These are phyloP conservation scores for Athene noctua DNA, from an alignment of 2,113 vertebrate species.

Conservation along the genomic window DNA sequence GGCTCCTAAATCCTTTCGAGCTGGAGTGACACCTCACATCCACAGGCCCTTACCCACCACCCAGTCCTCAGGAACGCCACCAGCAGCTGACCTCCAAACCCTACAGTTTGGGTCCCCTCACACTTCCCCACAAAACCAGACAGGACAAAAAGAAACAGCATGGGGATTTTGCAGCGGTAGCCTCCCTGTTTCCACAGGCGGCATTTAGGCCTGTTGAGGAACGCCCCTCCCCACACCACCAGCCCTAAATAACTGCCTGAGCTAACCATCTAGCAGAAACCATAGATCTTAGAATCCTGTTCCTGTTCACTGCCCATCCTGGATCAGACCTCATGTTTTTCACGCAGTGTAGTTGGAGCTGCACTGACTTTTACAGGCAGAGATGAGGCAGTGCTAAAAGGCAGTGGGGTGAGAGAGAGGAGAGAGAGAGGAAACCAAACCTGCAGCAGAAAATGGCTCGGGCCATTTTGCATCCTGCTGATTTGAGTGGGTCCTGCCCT, in stretches of 20 bases:
- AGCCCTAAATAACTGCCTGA: not conserved
- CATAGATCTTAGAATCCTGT: not conserved
- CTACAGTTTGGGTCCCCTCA: not conserved
- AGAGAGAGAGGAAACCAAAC: not conserved
- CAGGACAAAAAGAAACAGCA: not conserved
- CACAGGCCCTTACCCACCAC: rapidly evolving
- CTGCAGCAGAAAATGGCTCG: not conserved
- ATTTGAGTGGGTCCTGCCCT: not conserved
- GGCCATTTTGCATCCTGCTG: not conserved
- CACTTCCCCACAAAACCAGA: not conserved
- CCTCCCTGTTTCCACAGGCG: not conserved
- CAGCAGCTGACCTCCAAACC: not conserved
- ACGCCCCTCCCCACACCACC: not conserved
- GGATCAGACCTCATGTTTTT: not conserved
- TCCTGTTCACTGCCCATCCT: not conserved
- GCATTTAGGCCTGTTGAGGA: not conserved
- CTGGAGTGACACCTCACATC: not conserved
- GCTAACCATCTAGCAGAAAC: not conserved
- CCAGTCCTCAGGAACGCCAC: not conserved
- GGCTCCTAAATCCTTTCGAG: not conserved
- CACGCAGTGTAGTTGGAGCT: not conserved
- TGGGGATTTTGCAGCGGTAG: not conserved
- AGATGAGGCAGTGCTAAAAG: not conserved
- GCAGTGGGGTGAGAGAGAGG: too few species aligned
- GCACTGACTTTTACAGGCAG: not conserved